Conservation (phyloP, 2,888 invertebrate genomes). For the Tinea pellionella region DNA sequence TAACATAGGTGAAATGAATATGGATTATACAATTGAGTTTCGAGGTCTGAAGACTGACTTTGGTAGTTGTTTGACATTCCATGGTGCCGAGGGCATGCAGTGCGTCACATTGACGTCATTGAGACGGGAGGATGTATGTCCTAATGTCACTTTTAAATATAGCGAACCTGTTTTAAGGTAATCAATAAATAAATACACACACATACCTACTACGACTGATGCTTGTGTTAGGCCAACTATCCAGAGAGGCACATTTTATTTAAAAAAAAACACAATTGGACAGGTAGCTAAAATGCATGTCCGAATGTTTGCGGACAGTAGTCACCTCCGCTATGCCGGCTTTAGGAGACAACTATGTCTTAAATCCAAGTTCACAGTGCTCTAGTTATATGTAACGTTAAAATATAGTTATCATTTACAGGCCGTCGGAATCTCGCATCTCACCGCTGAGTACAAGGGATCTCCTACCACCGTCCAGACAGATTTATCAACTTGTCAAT, state of each 20-base stretch:
- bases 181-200: conserved; percentile 14
- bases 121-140: conserved; percentile 83
- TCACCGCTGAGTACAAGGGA: conserved; percentile 83
- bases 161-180: conserved; percentile 78
- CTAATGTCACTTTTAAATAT: conserved; percentile 79
- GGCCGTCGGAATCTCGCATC: conserved; percentile 86
- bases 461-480: conserved; percentile 85
- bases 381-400: conserved; percentile 2
- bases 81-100: conserved; percentile 80
- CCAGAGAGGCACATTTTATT: no score
- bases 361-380: no score
- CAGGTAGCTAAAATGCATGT: no score
- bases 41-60: conserved; percentile 82
- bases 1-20: conserved; percentile 80
- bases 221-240: no score
- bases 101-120: conserved; percentile 77
- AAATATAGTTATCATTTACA: conserved; percentile 37
- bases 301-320: no score
- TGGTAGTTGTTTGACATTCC: conserved; percentile 73
- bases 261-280: no score
- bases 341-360: no score
- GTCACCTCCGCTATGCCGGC: no score
- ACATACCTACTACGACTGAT: no score
- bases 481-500: conserved; percentile 91
- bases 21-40: conserved; percentile 84